These are phyloP conservation scores for Drosophila lutescens DNA, from an alignment of 2,888 invertebrate genomes.

Conservation along the genomic window DNA sequence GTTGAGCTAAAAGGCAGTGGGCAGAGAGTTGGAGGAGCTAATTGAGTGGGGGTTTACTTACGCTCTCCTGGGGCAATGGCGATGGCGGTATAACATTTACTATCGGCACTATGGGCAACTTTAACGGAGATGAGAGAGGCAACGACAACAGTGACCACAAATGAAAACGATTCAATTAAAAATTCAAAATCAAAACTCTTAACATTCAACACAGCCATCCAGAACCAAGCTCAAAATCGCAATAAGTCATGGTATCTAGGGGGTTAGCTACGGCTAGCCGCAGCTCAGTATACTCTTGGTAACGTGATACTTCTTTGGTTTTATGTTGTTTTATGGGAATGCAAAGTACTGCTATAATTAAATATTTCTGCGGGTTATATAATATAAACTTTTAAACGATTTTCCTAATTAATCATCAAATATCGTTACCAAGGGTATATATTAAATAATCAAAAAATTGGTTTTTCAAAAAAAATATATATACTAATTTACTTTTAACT, in stretches of 20 bases:
- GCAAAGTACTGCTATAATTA: too few species aligned
- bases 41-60: slow-evolving; percentile 62
- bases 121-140: slow-evolving; percentile 62
- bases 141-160: slow-evolving; percentile 47
- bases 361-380: too few species aligned
- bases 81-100: slow-evolving; percentile 73
- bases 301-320: neutral
- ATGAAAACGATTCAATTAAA: slow-evolving; percentile 65
- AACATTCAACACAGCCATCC: slow-evolving; percentile 31
- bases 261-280: slow-evolving; percentile 16
- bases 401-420: too few species aligned
- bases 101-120: slow-evolving; percentile 79
- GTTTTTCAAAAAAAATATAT: too few species aligned
- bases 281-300: neutral
- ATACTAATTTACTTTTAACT: neutral
- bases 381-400: too few species aligned
- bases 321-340: too few species aligned
- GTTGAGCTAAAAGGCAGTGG: slow-evolving; percentile 31
- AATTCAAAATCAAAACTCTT: slow-evolving; percentile 39
- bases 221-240: slow-evolving; percentile 7
- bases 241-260: slow-evolving; percentile 8
- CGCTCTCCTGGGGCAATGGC: slow-evolving; percentile 74
- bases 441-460: too few species aligned
- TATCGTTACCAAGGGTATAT: neutral
- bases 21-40: slow-evolving; percentile 15